These are phyloP conservation scores for Sebastes trivittatus DNA, from an alignment of 2,797 vertebrate species.

Conservation along the genomic window DNA sequence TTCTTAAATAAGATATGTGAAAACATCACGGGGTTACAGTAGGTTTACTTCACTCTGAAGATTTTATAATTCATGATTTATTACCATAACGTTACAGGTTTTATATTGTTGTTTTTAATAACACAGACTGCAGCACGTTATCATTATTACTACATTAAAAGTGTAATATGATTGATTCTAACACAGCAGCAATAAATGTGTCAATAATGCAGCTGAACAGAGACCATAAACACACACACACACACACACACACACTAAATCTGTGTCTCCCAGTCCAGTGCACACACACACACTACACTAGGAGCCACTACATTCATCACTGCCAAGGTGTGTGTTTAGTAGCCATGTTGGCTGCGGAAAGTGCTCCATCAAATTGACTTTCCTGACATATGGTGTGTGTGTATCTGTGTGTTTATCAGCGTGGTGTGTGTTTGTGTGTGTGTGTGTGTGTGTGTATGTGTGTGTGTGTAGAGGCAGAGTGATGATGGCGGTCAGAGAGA, in stretches of 20 bases:
- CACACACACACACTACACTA: background rate
- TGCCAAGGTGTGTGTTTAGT: conserved; percentile 65
- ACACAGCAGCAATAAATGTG: background rate
- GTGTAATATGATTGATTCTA: background rate
- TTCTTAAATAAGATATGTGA: background rate
- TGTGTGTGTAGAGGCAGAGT: background rate
- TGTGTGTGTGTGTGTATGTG: conserved; percentile 24
- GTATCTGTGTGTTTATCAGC: conserved; percentile 1
- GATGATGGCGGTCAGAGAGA: conserved; percentile 36
- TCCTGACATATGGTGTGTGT: conserved; percentile 46
- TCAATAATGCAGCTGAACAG: conserved; percentile 8
- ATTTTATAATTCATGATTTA: background rate
- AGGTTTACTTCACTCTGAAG: background rate
- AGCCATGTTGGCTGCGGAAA: conserved; percentile 61
- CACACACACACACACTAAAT: conserved; percentile 11
- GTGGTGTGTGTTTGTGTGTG: background rate
- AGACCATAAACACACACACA: background rate
- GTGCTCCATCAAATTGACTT: conserved; percentile 67
- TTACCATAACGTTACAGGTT: background rate
- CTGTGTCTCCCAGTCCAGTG: conserved; percentile 1
- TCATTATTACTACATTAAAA: background rate
- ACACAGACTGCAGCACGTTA: background rate
- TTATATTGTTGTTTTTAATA: background rate
- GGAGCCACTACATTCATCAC: conserved; percentile 59
- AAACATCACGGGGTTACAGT: background rate